Conservation (phyloP, 2,797 vertebrate species). For the Pantherophis vulpinus region DNA sequence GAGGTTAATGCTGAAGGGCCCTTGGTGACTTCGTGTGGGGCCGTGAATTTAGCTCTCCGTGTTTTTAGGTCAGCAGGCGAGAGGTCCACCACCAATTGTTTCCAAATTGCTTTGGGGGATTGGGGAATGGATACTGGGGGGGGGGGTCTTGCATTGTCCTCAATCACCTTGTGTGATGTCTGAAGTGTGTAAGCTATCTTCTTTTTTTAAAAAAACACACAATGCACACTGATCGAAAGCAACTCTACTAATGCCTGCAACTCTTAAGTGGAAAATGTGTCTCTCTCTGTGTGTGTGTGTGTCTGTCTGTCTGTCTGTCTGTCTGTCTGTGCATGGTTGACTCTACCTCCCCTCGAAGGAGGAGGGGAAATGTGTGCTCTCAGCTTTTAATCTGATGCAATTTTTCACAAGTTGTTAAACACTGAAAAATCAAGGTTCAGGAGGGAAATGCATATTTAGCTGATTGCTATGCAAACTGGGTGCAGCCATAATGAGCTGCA, state of each 20-base stretch:
- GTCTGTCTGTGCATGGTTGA: neutral
- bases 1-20: neutral
- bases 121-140: neutral
- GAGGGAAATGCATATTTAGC: conserved; percentile 71
- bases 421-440: conserved; percentile 71
- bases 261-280: neutral
- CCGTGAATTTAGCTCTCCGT: neutral
- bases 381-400: conserved; percentile 59
- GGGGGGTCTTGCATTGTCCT: neutral
- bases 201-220: neutral
- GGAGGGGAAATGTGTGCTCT: conserved; percentile 52
- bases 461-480: conserved; percentile 72
- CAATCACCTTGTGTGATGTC: neutral
- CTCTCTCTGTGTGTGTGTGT: too few relatives aligned
- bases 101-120: neutral
- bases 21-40: neutral
- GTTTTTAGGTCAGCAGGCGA: neutral
- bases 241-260: neutral
- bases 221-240: neutral
- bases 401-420: conserved; percentile 71
- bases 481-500: conserved; percentile 69
- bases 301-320: neutral
- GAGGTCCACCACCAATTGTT: neutral
- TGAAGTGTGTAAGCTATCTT: neutral
- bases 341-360: neutral